Evolutionary conservation across 2,113 vertebrate species (phyloP).

Genomic region (Phainopepla nitens): DNA sequence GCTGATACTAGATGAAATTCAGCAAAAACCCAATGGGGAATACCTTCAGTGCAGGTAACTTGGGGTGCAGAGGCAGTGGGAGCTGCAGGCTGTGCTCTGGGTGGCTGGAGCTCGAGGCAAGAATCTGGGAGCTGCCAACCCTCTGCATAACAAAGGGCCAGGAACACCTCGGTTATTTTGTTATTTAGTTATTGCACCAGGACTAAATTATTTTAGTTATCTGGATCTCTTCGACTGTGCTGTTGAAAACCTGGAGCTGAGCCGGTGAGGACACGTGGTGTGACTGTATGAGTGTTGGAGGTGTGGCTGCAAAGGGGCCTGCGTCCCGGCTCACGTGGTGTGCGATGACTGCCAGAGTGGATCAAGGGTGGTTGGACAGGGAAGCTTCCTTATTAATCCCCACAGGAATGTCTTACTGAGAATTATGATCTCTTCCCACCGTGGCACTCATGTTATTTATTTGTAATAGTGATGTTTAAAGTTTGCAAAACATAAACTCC

Average conservation of each 20-base stretch:
- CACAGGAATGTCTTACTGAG: not conserved
- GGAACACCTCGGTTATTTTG: not conserved
- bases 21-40: not conserved
- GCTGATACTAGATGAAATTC: not conserved
- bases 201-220: not conserved
- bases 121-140: not conserved
- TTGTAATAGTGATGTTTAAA: not conserved
- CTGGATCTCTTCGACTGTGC: not conserved
- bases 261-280: not conserved
- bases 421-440: not conserved
- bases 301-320: not conserved
- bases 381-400: not conserved
- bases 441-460: not conserved
- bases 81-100: not conserved
- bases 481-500: not conserved
- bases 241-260: not conserved
- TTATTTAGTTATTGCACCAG: not conserved
- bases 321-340: not conserved
- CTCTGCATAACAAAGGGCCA: too few species aligned
- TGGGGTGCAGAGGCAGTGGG: rapidly evolving
- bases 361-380: not conserved
- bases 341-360: not conserved
- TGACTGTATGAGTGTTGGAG: too few species aligned
- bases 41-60: not conserved
- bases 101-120: rapidly evolving